Conservation (phyloP, 2,888 invertebrate genomes). For the Aphodius sticticus region DNA sequence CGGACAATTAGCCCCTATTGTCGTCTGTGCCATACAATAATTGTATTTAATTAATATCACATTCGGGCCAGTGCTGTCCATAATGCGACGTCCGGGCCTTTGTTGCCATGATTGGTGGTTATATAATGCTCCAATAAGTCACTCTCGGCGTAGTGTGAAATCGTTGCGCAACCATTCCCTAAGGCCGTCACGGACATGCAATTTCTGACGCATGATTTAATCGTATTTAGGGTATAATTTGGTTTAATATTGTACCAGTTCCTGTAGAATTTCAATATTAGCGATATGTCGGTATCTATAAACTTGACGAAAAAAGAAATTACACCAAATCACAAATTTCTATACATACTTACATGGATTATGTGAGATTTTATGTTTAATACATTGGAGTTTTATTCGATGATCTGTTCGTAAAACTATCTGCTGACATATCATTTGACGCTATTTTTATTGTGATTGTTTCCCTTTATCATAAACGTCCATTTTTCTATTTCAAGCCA, state of each 20-base stretch:
- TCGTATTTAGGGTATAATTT: background rate
- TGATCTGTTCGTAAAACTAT: no score
- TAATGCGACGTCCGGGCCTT: background rate
- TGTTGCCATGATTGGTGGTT: background rate
- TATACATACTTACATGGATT: no score
- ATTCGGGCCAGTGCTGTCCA: background rate
- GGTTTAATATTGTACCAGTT: background rate
- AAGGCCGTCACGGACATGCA: background rate
- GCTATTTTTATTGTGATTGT: no score
- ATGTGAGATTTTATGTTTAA: no score
- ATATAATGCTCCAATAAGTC: slow-evolving; percentile 4
- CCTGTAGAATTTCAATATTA: background rate
- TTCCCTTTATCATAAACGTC: no score
- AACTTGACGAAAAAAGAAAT: no score
- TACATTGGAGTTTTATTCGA: no score
- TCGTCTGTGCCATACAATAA: background rate
- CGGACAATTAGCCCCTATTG: background rate
- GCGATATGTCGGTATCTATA: background rate
- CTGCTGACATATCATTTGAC: no score
- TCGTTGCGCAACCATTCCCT: background rate
- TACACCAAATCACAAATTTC: no score
- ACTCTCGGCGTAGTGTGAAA: background rate
- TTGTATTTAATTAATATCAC: background rate
- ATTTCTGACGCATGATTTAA: slow-evolving; percentile 4
- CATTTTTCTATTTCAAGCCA: no score